Conservation (phyloP, 2,888 invertebrate species). For the Diplolepis rosae region DNA sequence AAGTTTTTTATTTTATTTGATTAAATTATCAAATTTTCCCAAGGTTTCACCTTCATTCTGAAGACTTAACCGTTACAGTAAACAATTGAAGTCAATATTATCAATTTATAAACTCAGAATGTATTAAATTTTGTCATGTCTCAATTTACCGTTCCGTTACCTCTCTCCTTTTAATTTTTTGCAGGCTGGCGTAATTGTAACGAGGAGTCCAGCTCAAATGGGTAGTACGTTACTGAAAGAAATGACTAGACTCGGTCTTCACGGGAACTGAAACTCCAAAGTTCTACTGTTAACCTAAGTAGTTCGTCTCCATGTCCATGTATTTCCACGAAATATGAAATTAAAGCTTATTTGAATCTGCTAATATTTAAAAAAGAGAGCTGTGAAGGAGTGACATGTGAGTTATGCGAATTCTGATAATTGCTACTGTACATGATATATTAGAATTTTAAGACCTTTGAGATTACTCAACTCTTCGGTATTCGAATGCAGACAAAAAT, state of each 20-base stretch:
- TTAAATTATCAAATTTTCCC: too few relatives aligned
- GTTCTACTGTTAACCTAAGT: constrained; percentile 58
- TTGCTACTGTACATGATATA: constrained; percentile 34
- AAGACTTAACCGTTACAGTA: too few relatives aligned
- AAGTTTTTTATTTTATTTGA: neutral
- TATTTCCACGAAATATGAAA: constrained; percentile 56
- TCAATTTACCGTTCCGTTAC: too few relatives aligned
- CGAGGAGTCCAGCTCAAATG: constrained; percentile 97
- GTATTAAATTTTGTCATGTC: too few relatives aligned
- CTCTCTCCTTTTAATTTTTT: too few relatives aligned
- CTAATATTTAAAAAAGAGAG: constrained; percentile 30
- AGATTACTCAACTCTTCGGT: constrained; percentile 17
- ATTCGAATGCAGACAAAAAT: constrained; percentile 27
- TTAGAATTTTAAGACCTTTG: constrained; percentile 32
- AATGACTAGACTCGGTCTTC: constrained; percentile 85
- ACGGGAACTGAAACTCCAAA: constrained; percentile 46
- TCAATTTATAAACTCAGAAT: too few relatives aligned
- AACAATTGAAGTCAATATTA: too few relatives aligned
- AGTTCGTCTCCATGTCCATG: constrained; percentile 65
- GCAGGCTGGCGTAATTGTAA: constrained; percentile 93
- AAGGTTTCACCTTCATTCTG: too few relatives aligned
- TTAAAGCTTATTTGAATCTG: constrained; percentile 50
- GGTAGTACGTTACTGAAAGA: constrained; percentile 91
- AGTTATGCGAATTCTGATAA: constrained; percentile 34
- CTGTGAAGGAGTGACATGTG: neutral